Evolutionary conservation across 2,888 invertebrate species (phyloP).

Genomic region (Zaprionus bogoriensis): DNA sequence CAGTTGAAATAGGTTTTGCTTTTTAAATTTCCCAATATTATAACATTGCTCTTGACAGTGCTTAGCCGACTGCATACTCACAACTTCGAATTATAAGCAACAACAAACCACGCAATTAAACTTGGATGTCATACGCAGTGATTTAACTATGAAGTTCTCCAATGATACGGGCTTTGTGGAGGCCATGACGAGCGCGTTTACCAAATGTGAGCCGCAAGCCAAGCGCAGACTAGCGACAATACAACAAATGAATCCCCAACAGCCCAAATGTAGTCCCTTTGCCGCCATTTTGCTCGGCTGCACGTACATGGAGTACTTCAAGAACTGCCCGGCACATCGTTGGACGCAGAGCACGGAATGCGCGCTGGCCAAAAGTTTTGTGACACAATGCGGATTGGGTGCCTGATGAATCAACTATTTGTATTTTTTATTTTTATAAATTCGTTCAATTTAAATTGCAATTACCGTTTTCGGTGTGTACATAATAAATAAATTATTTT

Average conservation of each 20-base stretch:
- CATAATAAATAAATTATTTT: slow-evolving; percentile 41
- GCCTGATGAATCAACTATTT: slow-evolving; percentile 39
- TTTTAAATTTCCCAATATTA: neutral
- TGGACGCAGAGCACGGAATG: slow-evolving; percentile 79
- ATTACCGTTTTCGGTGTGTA: slow-evolving; percentile 40
- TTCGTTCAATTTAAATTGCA: slow-evolving; percentile 6
- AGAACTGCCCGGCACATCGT: slow-evolving; percentile 79
- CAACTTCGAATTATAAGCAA: slow-evolving; percentile 71
- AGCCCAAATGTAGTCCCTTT: slow-evolving; percentile 77
- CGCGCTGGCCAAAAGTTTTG: slow-evolving; percentile 76
- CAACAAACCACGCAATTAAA: slow-evolving; percentile 63
- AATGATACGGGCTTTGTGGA: slow-evolving; percentile 75
- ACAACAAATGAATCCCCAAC: slow-evolving; percentile 48
- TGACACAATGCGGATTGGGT: slow-evolving; percentile 77
- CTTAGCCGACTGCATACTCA: slow-evolving; percentile 81
- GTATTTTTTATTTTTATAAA: neutral
- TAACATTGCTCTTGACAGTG: slow-evolving; percentile 58
- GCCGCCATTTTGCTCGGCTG: slow-evolving; percentile 80
- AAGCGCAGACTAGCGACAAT: slow-evolving; percentile 64
- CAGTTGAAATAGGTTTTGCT: neutral
- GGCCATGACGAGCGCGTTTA: slow-evolving; percentile 72
- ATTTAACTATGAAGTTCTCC: slow-evolving; percentile 69
- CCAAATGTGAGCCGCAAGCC: slow-evolving; percentile 75
- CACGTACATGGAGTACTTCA: slow-evolving; percentile 81
- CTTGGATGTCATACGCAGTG: slow-evolving; percentile 57